Evolutionary conservation across 2,113 vertebrate genomes (phyloP), one percentile per base, ranked within the genome.

Genomic region (Ciconia stormi): DNA sequence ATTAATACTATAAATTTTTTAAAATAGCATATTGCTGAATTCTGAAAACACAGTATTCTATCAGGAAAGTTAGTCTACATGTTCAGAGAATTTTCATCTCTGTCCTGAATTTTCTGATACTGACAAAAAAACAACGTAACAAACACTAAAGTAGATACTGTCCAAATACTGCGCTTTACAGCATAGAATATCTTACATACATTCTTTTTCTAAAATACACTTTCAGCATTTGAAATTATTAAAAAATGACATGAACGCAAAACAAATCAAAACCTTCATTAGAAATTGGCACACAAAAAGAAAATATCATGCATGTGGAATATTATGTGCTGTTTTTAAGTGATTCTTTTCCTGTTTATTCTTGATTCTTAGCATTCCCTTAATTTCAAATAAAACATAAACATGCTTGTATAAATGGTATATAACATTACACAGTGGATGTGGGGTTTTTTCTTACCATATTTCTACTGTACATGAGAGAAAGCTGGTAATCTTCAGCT

Each of bases 401-500:
- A 66, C 40, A 30, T 91, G 77, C 88, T 88, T 73, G 59, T 63
- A 65, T 34, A 69, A 93, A 84, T 38, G 16, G 32, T 72, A 71
- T 20, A 36, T 82, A 52, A 36, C 2, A 5, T 87, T 70, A 93
- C 61, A 90, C 82, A 95, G 80, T 91, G 95, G 70, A 74, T 27
- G 46, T 73, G 82, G 82, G 59, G 36, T 73, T 53, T 46, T 89
- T 89, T 40, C 73, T 84, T 91, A 26, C 81, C 19, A 1, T 89
- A 56, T 65, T 83, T 90, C 62, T 82, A 71, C 89, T 81, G 77
- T 96, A 97, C 70, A 97, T 18, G 79, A 90, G 69, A 93, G n/a
- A 77, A 81, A 86, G 74, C 90, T 98, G 91, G 78, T 73, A 87
- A 84, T 97, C 66, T 91, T 86, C 94, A 97, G 92, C 79, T 96